A percentile compares a stretch with the other conserved stretches of the same genome.
Conservation (phyloP, 2,797 vertebrate genomes). For the Schizothorax lantsangensis region DNA sequence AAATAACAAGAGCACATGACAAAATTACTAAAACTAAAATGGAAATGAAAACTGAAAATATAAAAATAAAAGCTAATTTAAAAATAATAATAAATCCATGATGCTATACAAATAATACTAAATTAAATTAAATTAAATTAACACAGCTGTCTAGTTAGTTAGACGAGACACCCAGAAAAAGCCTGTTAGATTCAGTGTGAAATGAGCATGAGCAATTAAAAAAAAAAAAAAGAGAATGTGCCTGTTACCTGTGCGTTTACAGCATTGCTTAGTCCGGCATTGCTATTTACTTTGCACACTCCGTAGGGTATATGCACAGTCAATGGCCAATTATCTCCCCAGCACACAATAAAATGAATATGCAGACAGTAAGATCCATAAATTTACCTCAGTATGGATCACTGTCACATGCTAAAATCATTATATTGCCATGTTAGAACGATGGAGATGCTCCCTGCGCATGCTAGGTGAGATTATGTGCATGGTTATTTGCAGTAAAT, state of each 20-base stretch:
- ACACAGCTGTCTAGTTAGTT: background rate
- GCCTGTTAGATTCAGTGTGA: background rate
- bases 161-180: background rate
- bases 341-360: slow-evolving; percentile 19
- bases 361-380: background rate
- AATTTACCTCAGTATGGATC: slow-evolving; percentile 27
- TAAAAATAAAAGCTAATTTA: no score
- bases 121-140: no score
- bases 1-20: no score
- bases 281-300: slow-evolving; percentile 18
- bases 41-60: background rate
- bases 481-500: slow-evolving; percentile 22
- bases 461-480: slow-evolving; percentile 27
- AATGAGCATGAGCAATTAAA: background rate
- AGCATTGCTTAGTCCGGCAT: background rate
- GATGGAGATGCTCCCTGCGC: slow-evolving; percentile 3
- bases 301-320: background rate
- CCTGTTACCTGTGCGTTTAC: background rate
- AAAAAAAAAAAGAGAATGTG: background rate
- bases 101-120: background rate
- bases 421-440: slow-evolving; percentile 8
- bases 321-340: slow-evolving; percentile 24
- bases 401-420: slow-evolving; percentile 27
- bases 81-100: no score
- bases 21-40: no score